Conservation (phyloP, 2,797 vertebrate genomes). For the Crypturellus tataupa region DNA sequence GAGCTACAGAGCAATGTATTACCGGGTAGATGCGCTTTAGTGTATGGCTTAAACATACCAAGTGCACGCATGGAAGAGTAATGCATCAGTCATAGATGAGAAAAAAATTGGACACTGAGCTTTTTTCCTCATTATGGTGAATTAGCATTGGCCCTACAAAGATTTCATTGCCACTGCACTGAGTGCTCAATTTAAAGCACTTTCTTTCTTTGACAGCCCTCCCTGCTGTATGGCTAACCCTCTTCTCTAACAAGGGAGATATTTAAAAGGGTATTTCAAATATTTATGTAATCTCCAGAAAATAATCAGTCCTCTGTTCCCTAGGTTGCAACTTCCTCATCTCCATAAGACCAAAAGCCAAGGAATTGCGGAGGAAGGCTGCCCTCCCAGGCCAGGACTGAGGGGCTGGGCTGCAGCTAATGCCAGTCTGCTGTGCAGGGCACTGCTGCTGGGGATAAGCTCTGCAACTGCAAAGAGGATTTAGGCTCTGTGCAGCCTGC, state of each 20-base stretch:
- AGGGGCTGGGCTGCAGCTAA: background rate
- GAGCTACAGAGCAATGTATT: constrained; percentile 58
- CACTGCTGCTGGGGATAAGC: background rate
- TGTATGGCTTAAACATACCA: accelerated
- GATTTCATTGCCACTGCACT: background rate
- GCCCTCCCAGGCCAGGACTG: accelerated
- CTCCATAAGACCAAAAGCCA: background rate
- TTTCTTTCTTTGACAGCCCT: background rate
- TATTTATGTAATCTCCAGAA: background rate
- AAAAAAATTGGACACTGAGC: background rate
- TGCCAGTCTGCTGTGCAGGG: background rate
- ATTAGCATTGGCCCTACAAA: background rate
- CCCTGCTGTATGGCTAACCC: background rate
- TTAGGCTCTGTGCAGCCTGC: background rate
- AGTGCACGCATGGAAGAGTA: background rate
- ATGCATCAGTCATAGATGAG: accelerated
- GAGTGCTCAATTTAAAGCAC: background rate
- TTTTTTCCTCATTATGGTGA: background rate
- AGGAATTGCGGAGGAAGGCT: background rate
- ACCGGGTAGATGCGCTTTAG: background rate
- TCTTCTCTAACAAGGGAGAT: background rate
- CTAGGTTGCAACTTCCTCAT: background rate
- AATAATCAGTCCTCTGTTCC: background rate
- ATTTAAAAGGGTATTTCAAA: background rate
- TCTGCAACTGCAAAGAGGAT: background rate